Conservation (phyloP, 2,113 vertebrate species). For the Spea multiplicata region DNA sequence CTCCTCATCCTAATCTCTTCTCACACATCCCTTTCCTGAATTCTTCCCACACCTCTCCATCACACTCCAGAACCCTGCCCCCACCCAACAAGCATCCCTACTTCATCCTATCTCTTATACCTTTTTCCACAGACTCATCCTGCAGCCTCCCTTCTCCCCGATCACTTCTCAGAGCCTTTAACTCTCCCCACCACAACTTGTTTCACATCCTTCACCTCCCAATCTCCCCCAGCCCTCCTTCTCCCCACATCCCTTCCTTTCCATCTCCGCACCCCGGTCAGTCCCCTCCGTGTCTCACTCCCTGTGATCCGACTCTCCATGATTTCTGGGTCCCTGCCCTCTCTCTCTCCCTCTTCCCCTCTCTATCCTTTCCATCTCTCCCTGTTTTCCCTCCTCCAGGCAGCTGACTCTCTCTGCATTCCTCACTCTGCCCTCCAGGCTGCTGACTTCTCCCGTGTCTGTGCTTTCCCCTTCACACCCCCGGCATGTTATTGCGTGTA, state of each 20-base stretch:
- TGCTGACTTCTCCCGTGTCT: neutral
- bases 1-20: neutral
- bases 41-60: neutral
- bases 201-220: too few species aligned
- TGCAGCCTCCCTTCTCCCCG: too few species aligned
- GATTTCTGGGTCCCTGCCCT: neutral
- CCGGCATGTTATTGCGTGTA: too few species aligned
- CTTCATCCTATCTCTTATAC: too few species aligned
- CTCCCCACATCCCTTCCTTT: neutral
- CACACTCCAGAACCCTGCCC: neutral
- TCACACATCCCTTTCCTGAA: too few species aligned
- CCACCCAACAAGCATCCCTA: neutral
- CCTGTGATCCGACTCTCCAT: neutral
- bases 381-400: neutral
- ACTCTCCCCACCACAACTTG: too few species aligned
- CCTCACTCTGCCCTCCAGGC: neutral
- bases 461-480: too few species aligned
- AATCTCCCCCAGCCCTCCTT: neutral
- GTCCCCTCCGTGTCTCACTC: neutral
- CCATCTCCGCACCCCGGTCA: neutral
- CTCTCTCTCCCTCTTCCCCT: neutral
- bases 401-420: neutral
- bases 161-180: neutral
- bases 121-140: too few species aligned
- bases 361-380: neutral